Base-by-base conservation (phyloP, 2,888 invertebrate genomes). In the Sinotaia quadrata region DNA sequence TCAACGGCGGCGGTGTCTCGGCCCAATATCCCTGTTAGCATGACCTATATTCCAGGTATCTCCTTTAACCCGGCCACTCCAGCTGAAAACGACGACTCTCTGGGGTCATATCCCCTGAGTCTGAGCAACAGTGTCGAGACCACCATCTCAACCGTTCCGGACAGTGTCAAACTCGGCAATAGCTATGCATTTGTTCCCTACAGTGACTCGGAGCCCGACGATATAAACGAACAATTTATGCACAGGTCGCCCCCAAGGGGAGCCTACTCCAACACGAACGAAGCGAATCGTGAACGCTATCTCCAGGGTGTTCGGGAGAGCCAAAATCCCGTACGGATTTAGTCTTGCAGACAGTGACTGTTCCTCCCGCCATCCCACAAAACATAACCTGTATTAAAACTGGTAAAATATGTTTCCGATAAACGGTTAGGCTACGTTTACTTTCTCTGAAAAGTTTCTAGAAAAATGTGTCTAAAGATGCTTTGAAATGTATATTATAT, bases 201-300 rank as follows among this genome's bases (percentile, higher is more conserved):
- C 47, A 34, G 27, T 12, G 56, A 61, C 56, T 68, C 68, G 29
- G 68, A 68, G 29, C 62, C 61, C 29, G 44, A 61, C 57, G 54
- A 54, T n/a, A 36, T 68, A 4, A 49, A 56, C n/a, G 68, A 68
- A 24, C 61, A 68, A 56, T 68, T 68, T 49, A 68, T 68, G 68
- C 68, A 68, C 56, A 57, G 57, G 52, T 56, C 61, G 33, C 68
- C 68, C 49, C 54, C 33, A 37, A 68, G 56, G 34, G 47, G 29
- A 15, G 8, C 44, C 21, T 33, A 47, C 24, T 12, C 3, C 15
- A 58, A 29, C 31, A 37, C 47, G 31, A 57, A 61, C 27, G 58
- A 69, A 51, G n/a, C n/a, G n/a, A 44, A 58, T 37, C 49, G 8
- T 4, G 49, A 67, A 58, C 31, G 47, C 24, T 57, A 58, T 15